Evolutionary conservation across 2,113 vertebrate genomes (phyloP).

Genomic region (Neopipo cinnamomea): DNA sequence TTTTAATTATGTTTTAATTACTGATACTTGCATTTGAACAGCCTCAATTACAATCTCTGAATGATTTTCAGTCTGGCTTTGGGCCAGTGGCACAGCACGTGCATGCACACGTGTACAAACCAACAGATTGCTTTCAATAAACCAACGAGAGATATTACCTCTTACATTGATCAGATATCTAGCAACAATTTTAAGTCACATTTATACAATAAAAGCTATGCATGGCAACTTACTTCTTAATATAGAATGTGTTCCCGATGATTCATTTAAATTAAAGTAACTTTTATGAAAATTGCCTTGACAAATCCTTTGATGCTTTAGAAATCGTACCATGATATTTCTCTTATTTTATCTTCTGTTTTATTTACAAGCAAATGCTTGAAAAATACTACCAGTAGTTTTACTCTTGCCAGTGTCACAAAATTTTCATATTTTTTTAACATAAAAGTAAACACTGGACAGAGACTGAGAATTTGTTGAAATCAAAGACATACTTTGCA

Average conservation of each 20-base stretch:
- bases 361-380: neutral
- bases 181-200: neutral
- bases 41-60: neutral
- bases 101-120: neutral
- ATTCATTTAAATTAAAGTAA: neutral
- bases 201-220: neutral
- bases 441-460: neutral
- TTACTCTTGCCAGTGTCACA: neutral
- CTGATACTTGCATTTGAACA: neutral
- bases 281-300: neutral
- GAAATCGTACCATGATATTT: neutral
- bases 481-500: neutral
- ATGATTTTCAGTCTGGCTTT: neutral
- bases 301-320: neutral
- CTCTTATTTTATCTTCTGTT: neutral
- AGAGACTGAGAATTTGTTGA: neutral
- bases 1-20: neutral
- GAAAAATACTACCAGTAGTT: neutral
- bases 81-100: neutral
- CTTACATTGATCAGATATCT: neutral
- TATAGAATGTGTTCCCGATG: neutral
- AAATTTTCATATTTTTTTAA: neutral
- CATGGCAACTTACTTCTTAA: neutral
- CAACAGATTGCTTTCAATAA: neutral
- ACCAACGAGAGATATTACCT: neutral